Evolutionary conservation across 2,888 invertebrate genomes (phyloP).

Genomic region (Eupeodes latifasciatus): DNA sequence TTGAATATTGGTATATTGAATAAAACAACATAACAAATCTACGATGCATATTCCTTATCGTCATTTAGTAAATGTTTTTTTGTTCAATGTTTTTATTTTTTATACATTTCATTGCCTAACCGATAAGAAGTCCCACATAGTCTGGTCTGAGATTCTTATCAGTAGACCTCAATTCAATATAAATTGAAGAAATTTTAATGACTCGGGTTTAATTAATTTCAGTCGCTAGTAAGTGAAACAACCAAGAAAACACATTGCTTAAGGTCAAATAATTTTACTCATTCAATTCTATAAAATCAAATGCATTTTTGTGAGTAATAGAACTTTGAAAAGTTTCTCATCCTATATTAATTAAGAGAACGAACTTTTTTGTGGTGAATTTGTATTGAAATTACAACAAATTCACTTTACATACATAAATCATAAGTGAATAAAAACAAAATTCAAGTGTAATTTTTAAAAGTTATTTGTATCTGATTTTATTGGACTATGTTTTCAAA

Average conservation of each 20-base stretch:
- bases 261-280: neutral
- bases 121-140: constrained; percentile 38
- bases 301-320: neutral
- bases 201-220: constrained; percentile 69
- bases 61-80: neutral
- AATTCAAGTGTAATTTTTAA: neutral
- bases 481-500: constrained; percentile 53
- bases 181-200: constrained; percentile 66
- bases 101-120: neutral
- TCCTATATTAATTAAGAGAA: neutral
- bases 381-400: neutral
- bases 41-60: constrained; percentile 32
- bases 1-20: neutral
- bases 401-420: neutral
- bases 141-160: constrained; percentile 67
- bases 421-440: neutral
- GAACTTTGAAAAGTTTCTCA: neutral
- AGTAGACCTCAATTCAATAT: constrained; percentile 58
- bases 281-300: neutral
- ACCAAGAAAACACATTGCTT: neutral
- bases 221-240: constrained; percentile 46
- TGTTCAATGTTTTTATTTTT: neutral
- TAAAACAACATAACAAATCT: neutral
- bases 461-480: neutral
- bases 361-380: neutral